These are phyloP conservation scores for Rhynchopsitta pachyrhyncha DNA, from an alignment of 2,113 vertebrate species.

Conservation along the genomic window DNA sequence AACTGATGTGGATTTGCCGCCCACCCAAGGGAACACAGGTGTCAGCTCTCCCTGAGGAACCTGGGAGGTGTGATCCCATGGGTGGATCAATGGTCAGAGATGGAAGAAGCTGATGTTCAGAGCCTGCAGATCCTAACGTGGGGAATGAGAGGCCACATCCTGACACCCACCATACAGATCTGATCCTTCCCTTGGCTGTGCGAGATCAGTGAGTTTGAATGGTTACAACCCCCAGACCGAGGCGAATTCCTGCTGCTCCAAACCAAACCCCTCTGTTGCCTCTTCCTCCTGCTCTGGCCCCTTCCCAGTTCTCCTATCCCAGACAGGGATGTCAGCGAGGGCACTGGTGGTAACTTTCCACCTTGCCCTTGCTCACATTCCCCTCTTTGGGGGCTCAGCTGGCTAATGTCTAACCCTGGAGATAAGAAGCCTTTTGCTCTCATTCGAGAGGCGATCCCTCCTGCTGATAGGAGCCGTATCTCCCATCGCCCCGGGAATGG, in stretches of 20 bases:
- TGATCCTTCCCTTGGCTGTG: not conserved
- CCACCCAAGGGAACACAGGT: rapidly evolving
- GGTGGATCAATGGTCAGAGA: not conserved
- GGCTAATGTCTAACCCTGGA: conserved; percentile 19
- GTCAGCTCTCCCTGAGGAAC: no score
- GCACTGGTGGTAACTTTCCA: conserved; percentile 60
- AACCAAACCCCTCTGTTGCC: rapidly evolving
- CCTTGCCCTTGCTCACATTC: conserved; percentile 20
- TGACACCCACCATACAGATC: no score
- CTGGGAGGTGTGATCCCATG: not conserved
- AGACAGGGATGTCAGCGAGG: rapidly evolving
- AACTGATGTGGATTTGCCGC: not conserved
- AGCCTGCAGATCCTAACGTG: not conserved
- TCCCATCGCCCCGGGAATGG: conserved; percentile 59
- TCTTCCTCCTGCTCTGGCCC: not conserved
- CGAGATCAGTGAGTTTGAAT: not conserved
- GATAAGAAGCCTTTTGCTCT: conserved; percentile 50
- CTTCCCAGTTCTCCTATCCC: not conserved
- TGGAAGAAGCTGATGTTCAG: not conserved
- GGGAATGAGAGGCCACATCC: not conserved
- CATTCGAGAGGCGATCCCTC: conserved; percentile 38
- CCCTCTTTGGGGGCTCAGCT: conserved; percentile 1
- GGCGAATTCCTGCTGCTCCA: not conserved
- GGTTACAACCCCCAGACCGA: not conserved
- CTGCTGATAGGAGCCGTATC: conserved; percentile 56